phyloP scores from a whole-genome alignment of 2,888 invertebrate genomes.

The Allacma fusca region DNA sequence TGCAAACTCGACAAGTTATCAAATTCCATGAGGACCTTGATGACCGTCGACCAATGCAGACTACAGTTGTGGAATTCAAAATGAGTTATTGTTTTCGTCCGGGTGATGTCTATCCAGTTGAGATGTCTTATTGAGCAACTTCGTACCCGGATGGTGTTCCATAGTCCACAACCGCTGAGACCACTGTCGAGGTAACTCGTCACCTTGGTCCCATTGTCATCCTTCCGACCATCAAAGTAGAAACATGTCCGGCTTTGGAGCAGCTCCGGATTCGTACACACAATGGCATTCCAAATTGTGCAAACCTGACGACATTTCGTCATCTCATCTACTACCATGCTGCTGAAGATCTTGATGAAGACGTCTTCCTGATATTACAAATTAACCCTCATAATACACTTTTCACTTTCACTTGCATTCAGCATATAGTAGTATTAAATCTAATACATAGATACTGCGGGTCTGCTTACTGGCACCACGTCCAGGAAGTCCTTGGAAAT shows the following conservation, averaged over 20 bases:
- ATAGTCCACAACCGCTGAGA: slow-evolving; percentile 48
- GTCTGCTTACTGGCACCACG: background rate
- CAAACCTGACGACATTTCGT: slow-evolving; percentile 51
- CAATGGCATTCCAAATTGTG: slow-evolving; percentile 47
- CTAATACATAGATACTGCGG: no score
- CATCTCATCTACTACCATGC: slow-evolving; percentile 47
- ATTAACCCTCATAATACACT: no score
- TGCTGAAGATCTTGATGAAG: slow-evolving; percentile 46
- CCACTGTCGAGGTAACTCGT: slow-evolving; percentile 49
- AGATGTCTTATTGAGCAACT: slow-evolving; percentile 52
- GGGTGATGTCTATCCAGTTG: slow-evolving; percentile 49
- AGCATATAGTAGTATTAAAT: no score
- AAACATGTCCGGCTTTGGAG: slow-evolving; percentile 53
- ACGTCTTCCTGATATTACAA: slow-evolving; percentile 51
- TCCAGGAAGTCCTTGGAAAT: background rate
- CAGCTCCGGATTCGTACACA: slow-evolving; percentile 41
- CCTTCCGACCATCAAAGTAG: slow-evolving; percentile 56
- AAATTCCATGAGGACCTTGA: slow-evolving; percentile 55
- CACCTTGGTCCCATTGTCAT: slow-evolving; percentile 53
- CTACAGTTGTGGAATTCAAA: slow-evolving; percentile 58
- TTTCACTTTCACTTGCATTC: no score
- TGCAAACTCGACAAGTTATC: slow-evolving; percentile 51
- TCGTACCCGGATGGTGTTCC: slow-evolving; percentile 54
- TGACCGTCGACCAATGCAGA: slow-evolving; percentile 56
- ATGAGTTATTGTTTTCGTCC: slow-evolving; percentile 51